Conservation (phyloP, 1,140 invertebrate genomes). For the Eubasilissa regina region DNA sequence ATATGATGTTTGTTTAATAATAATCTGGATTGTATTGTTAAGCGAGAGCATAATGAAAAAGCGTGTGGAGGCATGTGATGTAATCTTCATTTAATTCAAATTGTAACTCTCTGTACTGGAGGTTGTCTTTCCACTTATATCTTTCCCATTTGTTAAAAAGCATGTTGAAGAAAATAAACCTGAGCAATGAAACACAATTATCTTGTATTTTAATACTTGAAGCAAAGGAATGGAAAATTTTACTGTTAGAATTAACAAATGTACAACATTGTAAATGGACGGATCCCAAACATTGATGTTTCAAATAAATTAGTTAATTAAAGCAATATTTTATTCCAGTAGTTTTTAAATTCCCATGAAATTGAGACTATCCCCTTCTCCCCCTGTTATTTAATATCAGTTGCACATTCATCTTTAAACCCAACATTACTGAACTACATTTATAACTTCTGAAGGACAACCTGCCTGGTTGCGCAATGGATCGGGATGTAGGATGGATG, state of each 20-base stretch:
- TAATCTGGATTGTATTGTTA: slow-evolving; percentile 9
- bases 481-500: no score
- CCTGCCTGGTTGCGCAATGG: no score
- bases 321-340: slow-evolving; percentile 15
- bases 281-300: slow-evolving; percentile 56
- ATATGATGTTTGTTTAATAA: slow-evolving; percentile 5
- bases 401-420: no score
- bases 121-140: slow-evolving; percentile 1
- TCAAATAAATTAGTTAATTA: slow-evolving; percentile 57
- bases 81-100: not conserved
- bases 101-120: slow-evolving; percentile 12
- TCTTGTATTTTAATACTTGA: slow-evolving; percentile 46
- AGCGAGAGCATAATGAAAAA: not conserved
- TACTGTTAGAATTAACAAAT: slow-evolving; percentile 48
- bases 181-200: slow-evolving; percentile 28
- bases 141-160: slow-evolving; percentile 24
- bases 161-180: slow-evolving; percentile 38
- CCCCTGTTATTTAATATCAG: no score
- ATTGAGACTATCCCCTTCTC: no score
- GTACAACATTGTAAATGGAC: slow-evolving; percentile 54
- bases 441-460: no score
- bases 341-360: slow-evolving; percentile 28
- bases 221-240: slow-evolving; percentile 18
- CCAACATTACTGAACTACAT: no score
- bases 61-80: not conserved